phyloP scores from a whole-genome alignment of 2,888 invertebrate species.

The Epinotia ramella region DNA sequence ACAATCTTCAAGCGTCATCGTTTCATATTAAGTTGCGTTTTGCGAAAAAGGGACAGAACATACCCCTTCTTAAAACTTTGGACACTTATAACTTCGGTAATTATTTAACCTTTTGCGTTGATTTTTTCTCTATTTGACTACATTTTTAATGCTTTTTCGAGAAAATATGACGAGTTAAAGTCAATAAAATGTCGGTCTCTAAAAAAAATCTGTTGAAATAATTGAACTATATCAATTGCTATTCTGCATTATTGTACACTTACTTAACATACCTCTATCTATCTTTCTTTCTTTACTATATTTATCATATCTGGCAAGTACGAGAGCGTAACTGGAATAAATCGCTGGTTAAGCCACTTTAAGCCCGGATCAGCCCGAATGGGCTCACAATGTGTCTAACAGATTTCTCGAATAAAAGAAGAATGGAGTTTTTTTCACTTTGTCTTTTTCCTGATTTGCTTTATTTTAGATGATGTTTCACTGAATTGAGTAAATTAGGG shows the following conservation, averaged over 20 bases:
- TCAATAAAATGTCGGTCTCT: too few relatives aligned
- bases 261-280: not conserved
- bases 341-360: slow-evolving; percentile 51
- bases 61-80: too few relatives aligned
- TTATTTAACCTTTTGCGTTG: too few relatives aligned
- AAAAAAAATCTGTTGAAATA: too few relatives aligned
- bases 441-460: not conserved
- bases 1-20: too few relatives aligned
- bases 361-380: slow-evolving; percentile 39
- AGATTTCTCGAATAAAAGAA: slow-evolving; percentile 12
- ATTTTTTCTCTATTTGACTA: too few relatives aligned
- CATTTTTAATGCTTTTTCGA: too few relatives aligned
- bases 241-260: not conserved
- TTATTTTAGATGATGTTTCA: not conserved
- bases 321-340: slow-evolving; percentile 53
- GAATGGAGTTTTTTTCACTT: not conserved
- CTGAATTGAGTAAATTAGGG: not conserved
- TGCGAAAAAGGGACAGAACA: too few relatives aligned
- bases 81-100: too few relatives aligned
- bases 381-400: slow-evolving; percentile 25
- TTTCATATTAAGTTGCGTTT: too few relatives aligned
- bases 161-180: too few relatives aligned
- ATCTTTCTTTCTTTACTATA: not conserved
- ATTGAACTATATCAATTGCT: not conserved
- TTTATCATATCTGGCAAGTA: slow-evolving; percentile 20